Percentiles rank a stretch among this genome's conserved stretches.
phyloP scores from a whole-genome alignment of 2,113 vertebrate species.

The Dendropsophus ebraccatus region DNA sequence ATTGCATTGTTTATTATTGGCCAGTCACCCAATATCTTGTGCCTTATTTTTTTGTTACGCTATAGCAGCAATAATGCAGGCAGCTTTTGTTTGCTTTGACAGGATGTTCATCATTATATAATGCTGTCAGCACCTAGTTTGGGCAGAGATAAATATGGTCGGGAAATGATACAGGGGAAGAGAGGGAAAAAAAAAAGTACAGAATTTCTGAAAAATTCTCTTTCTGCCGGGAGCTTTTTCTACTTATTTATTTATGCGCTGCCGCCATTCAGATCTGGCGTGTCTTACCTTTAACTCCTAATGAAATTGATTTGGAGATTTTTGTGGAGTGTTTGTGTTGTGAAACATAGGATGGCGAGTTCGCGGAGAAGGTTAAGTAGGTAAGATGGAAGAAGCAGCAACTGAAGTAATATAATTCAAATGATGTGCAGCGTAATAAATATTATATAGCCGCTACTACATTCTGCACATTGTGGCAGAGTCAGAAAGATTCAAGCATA shows the following conservation, averaged over 20 bases:
- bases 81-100: conserved; percentile 55
- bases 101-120: conserved; percentile 60
- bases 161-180: conserved; percentile 2
- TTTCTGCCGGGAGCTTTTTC: background rate
- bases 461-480: background rate
- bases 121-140: conserved; percentile 55
- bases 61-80: conserved; percentile 52
- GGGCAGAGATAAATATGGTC: conserved; percentile 53
- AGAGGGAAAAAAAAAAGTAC: conserved; percentile 16
- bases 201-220: conserved; percentile 18
- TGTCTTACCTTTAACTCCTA: background rate
- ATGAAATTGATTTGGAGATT: background rate
- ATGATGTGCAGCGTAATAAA: background rate
- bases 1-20: conserved; percentile 58
- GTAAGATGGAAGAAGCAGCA: background rate
- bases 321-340: background rate
- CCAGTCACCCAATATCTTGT: conserved; percentile 56
- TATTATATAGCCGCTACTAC: background rate
- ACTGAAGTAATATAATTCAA: background rate
- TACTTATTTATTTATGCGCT: background rate
- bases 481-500: no score
- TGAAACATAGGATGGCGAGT: background rate
- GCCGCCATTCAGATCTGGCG: background rate
- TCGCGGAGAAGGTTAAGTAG: background rate
- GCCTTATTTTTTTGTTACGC: conserved; percentile 43